phyloP scores from a whole-genome alignment of 2,888 invertebrate species.

The Megalurothrips usitatus region DNA sequence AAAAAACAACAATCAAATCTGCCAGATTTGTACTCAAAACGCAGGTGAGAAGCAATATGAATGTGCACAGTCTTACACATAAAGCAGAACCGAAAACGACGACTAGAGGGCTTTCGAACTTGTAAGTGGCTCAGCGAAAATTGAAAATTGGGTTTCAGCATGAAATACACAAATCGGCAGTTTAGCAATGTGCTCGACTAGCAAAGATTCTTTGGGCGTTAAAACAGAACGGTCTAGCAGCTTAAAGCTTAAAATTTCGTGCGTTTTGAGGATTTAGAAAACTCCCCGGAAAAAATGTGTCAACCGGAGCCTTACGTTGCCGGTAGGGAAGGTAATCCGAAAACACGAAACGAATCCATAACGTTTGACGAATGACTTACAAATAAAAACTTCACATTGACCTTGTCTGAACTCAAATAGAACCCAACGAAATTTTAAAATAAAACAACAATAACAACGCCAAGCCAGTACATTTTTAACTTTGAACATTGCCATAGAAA shows the following conservation, averaged over 20 bases:
- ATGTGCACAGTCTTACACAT: slow-evolving; percentile 22
- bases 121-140: slow-evolving; percentile 12
- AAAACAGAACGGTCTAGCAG: background rate
- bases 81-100: background rate
- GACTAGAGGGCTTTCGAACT: slow-evolving; percentile 8
- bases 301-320: background rate
- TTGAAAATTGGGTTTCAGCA: slow-evolving; percentile 25
- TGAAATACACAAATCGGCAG: slow-evolving; percentile 23
- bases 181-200: background rate
- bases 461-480: background rate
- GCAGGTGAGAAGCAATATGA: background rate
- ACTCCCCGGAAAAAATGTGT: background rate
- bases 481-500: background rate
- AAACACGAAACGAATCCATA: background rate
- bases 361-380: background rate
- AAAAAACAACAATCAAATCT: background rate
- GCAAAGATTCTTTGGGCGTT: background rate
- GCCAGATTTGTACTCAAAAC: background rate
- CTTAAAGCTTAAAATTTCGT: background rate
- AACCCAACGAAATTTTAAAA: background rate
- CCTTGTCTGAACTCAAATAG: background rate
- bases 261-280: background rate
- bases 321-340: background rate
- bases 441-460: slow-evolving; percentile 14
- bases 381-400: background rate